phyloP scores from a whole-genome alignment of 2,113 vertebrate genomes.

The Leptobrachium leishanense region DNA sequence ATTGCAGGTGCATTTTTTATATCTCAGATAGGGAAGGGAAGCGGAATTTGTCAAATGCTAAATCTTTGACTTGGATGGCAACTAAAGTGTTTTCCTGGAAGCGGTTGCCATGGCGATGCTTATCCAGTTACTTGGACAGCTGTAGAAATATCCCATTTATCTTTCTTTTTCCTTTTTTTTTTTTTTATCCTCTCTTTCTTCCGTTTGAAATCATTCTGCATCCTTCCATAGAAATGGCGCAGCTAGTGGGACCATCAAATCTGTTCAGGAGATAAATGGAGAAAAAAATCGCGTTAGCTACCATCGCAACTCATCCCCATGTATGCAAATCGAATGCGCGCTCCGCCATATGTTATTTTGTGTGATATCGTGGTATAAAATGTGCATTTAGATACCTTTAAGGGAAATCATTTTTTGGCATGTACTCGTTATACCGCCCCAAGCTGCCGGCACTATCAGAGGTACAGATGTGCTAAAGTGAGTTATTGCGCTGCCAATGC shows the following conservation, averaged over 20 bases:
- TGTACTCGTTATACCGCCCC: too few relatives aligned
- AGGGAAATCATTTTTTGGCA: too few relatives aligned
- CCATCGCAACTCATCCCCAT: constrained; percentile 13
- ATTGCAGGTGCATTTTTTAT: constrained; percentile 16
- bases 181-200: neutral
- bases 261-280: neutral
- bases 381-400: too few relatives aligned
- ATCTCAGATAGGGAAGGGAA: constrained; percentile 28
- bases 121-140: constrained; percentile 35
- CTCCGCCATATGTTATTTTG: neutral
- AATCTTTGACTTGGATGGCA: constrained; percentile 45
- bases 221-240: constrained; percentile 43
- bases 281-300: neutral
- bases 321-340: neutral
- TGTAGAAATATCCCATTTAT: constrained; percentile 47
- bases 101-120: neutral
- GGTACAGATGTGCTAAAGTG: too few relatives aligned
- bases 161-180: constrained; percentile 33
- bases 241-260: constrained; percentile 24
- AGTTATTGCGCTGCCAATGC: too few relatives aligned
- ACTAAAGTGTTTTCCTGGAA: constrained; percentile 42
- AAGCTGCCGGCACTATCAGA: too few relatives aligned
- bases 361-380: too few relatives aligned
- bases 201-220: constrained; percentile 43
- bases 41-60: constrained; percentile 44